phyloP scores from a whole-genome alignment of 1,140 invertebrate genomes.

The Carposina sasakii region DNA sequence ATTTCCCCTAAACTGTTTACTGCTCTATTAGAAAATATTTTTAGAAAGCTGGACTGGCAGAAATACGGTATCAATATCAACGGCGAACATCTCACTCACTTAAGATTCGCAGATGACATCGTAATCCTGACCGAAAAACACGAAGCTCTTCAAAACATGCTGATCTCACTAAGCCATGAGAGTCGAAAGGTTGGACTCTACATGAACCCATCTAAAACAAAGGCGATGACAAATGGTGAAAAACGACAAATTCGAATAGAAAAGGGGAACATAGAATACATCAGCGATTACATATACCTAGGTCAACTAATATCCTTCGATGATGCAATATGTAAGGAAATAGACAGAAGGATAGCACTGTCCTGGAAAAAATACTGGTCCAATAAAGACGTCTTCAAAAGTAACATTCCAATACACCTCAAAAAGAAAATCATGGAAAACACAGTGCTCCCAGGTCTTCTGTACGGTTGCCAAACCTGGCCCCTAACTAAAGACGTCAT shows the following conservation, averaged over 20 bases:
- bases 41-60: constrained; percentile 8
- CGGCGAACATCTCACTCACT: constrained; percentile 2
- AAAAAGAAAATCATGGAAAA: no score
- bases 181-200: background rate
- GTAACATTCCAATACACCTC: background rate
- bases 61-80: constrained; percentile 5
- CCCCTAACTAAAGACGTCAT: no score
- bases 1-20: constrained; percentile 6
- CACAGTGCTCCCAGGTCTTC: no score
- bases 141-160: background rate
- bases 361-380: background rate
- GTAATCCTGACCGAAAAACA: background rate
- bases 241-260: background rate
- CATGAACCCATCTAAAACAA: background rate
- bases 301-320: background rate
- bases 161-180: background rate
- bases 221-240: background rate
- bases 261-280: background rate
- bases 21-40: background rate
- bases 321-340: background rate
- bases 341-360: background rate
- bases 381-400: background rate
- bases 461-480: no score
- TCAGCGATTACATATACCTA: background rate
- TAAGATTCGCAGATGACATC: constrained; percentile 7